Base-by-base conservation (phyloP, 2,113 vertebrate genomes). In the Odocoileus hemionus region DNA sequence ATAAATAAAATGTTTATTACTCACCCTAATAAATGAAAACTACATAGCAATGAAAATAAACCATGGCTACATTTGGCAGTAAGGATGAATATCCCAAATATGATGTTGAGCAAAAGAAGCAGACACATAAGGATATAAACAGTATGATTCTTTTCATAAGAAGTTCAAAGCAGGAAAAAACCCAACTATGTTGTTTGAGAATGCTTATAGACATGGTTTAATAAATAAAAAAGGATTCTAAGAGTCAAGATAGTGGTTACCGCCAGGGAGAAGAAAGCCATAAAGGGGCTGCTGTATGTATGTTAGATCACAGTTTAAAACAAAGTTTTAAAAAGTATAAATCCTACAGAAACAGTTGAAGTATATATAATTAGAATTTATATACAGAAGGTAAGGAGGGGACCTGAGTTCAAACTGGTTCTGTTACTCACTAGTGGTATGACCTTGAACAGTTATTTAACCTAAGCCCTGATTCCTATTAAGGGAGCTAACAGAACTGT, bases 251-350 rank as follows among this genome's bases (percentile, higher is more conserved):
- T 70, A 67, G n/a, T 45, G 33, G 28, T 96, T 79, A 39, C 33
- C 16, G 86, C 60, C 11, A 43, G 10, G 28, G 5, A 25, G 55
- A 57, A 47, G 3, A 96, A 5, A 89, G 50, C 23, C 39, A 86
- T 60, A 78, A 33, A 57, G 2, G 36, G 17, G 21, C 10, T 70
- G 52, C 50, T 83, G 55, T 57, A 58, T 87, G 19, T 28, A 95
- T 70, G 17, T 83, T 47, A 86, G 55, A 86, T 76, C 67, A 79
- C 4, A 89, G 25, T 86, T 87, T 94, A 91, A 96, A 96, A 86
- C 6, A 84, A 84, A 82, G 28, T 64, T 67, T 54, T 82, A 80
- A 76, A 45, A 86, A 84, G 36, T 11, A 83, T 45, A 13, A 23
- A 61, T 60, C 86, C 45, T 74, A 88, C 4, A 95, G 33, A 74